Conservation (phyloP, 2,797 vertebrate species). For the Lacerta viridis region DNA sequence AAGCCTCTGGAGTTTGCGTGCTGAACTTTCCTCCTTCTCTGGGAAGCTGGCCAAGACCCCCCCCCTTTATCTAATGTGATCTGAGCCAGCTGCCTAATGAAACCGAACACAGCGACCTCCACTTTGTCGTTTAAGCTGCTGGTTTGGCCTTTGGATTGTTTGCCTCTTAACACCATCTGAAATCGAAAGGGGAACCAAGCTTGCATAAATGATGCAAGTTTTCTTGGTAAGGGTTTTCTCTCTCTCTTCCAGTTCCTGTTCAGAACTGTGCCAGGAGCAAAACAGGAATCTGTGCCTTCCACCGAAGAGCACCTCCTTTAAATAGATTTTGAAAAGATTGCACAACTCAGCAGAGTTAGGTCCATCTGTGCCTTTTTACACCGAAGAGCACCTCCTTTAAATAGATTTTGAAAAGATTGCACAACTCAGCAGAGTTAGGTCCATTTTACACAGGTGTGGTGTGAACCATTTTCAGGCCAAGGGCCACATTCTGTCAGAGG, state of each 20-base stretch:
- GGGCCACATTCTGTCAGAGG: too few relatives aligned
- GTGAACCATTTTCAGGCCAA: too few relatives aligned
- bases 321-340: too few relatives aligned
- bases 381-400: neutral
- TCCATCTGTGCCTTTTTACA: neutral
- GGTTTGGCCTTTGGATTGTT: neutral
- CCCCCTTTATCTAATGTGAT: neutral
- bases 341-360: too few relatives aligned
- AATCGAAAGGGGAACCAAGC: neutral
- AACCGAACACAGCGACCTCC: neutral
- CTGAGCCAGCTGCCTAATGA: neutral
- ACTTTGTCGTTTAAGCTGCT: neutral
- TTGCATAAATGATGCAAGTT: neutral
- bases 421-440: too few relatives aligned
- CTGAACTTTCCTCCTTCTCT: neutral
- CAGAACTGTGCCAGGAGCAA: neutral
- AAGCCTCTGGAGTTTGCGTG: neutral
- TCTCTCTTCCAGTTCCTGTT: neutral
- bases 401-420: too few relatives aligned
- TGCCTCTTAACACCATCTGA: neutral
- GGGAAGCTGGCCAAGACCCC: neutral
- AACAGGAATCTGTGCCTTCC: neutral
- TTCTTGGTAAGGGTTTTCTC: neutral
- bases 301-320: neutral
- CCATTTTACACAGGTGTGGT: too few relatives aligned